phyloP scores from a whole-genome alignment of 2,797 vertebrate species.

The Botia almorhae region DNA sequence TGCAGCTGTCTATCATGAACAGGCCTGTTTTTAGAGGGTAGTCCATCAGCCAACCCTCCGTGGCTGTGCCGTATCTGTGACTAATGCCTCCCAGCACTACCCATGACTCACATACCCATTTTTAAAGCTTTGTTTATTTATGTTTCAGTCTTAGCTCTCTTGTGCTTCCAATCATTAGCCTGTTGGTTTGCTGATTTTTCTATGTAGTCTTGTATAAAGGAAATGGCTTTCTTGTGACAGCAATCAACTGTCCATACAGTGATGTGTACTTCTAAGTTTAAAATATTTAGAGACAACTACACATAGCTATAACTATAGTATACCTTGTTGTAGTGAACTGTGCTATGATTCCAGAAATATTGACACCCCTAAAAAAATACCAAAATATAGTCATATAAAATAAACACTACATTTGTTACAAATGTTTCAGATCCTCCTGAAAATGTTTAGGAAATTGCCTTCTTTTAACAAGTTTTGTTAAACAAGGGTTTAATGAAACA shows the following conservation, averaged over 20 bases:
- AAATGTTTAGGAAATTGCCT: too few species aligned
- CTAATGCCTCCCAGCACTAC: conserved; percentile 18
- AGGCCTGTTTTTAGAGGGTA: conserved; percentile 6
- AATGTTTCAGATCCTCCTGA: too few species aligned
- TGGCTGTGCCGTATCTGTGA: conserved; percentile 34
- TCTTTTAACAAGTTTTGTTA: too few species aligned
- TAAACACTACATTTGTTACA: too few species aligned
- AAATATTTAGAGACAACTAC: too few species aligned
- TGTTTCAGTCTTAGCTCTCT: conserved; percentile 1
- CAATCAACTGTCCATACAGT: background rate
- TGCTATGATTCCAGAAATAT: too few species aligned
- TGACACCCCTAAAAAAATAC: too few species aligned
- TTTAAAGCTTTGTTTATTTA: conserved; percentile 21
- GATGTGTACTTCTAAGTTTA: background rate
- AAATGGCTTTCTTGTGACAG: background rate
- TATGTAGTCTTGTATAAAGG: background rate
- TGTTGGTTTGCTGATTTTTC: background rate
- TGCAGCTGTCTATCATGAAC: background rate
- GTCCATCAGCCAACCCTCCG: conserved; percentile 27
- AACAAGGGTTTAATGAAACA: too few species aligned
- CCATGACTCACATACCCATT: conserved; percentile 5
- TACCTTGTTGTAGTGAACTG: too few species aligned
- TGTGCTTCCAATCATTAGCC: background rate
- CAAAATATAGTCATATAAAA: too few species aligned
- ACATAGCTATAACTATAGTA: too few species aligned